Base-by-base conservation (phyloP, 2,888 invertebrate species). In the Gnatocerus cornutus region DNA sequence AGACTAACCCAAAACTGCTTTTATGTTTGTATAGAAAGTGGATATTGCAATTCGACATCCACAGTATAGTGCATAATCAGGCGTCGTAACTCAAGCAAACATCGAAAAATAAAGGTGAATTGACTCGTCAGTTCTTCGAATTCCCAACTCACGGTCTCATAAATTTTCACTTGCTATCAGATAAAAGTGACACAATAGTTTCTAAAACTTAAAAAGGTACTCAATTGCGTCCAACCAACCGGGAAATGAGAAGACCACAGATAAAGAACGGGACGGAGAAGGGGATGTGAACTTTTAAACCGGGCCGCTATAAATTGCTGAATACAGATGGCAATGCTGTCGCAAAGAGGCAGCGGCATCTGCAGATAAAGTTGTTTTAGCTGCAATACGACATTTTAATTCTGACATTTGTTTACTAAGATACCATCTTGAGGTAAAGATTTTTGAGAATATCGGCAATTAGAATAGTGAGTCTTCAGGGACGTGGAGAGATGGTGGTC, bases 151-250 rank as follows among this genome's bases (percentile, higher is more conserved):
- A 12, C 10, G 53, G 29, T 33, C 16, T 46, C 6, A 82, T 83
- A 83, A 82, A 83, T 83, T 80, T 78, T 77, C 76, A 76, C 74
- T 74, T 45, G 79, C 79, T 80, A 84, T 84, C 84, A 81, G 84
- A 84, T 84, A 82, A 82, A 81, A 81, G 77, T 83, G 84, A 84
- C 84, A 84, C 81, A 82, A 83, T 84, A 84, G 84, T 84, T 84
- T 82, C 82, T 79, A 80, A 83, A 84, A 84, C 83, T 84, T 83
- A 82, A 84, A 84, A 84, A 84, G 83, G 81, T 84, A 81, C 83
- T 83, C 83, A 79, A 82, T 82, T 81, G 83, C 61, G 79, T 77
- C 82, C 84, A 82, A 81, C 84, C 84, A 81, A 83, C 82, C 84
- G 84, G 84, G 83, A 84, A 85, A 85, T 85, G 83, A 84, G 84